Conservation (phyloP, 2,113 vertebrate genomes). For the Otis tarda region DNA sequence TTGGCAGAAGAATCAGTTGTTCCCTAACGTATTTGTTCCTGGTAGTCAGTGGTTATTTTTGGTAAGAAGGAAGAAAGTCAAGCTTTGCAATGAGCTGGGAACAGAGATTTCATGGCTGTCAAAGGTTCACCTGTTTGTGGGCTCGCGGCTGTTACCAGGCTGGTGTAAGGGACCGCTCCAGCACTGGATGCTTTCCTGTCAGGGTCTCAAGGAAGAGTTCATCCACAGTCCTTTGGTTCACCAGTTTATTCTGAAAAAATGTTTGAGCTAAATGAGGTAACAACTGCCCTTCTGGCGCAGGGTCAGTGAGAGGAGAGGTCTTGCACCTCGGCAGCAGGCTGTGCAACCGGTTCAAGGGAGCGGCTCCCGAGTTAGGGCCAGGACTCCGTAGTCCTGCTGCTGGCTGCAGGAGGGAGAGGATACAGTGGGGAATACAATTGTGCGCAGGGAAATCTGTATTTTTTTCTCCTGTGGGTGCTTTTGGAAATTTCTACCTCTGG, state of each 20-base stretch:
- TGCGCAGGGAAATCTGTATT: neutral
- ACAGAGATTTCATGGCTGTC: neutral
- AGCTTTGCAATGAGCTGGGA: neutral
- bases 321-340: neutral
- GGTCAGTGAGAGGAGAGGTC: neutral
- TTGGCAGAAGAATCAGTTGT: neutral
- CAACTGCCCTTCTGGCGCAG: neutral
- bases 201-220: neutral
- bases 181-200: neutral
- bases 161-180: neutral
- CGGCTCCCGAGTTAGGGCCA: neutral
- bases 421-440: neutral
- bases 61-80: neutral
- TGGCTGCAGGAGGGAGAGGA: neutral
- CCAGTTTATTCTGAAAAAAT: neutral
- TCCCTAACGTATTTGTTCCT: neutral
- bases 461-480: neutral
- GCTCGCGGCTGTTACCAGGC: neutral
- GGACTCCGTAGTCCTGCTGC: neutral
- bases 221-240: neutral
- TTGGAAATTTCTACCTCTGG: neutral
- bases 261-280: constrained; percentile 10
- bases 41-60: constrained; percentile 10
- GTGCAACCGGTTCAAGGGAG: neutral
- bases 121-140: neutral